These are phyloP conservation scores for Sphaerophoria rueppellii DNA, from an alignment of 2,888 invertebrate genomes.

Conservation along the genomic window DNA sequence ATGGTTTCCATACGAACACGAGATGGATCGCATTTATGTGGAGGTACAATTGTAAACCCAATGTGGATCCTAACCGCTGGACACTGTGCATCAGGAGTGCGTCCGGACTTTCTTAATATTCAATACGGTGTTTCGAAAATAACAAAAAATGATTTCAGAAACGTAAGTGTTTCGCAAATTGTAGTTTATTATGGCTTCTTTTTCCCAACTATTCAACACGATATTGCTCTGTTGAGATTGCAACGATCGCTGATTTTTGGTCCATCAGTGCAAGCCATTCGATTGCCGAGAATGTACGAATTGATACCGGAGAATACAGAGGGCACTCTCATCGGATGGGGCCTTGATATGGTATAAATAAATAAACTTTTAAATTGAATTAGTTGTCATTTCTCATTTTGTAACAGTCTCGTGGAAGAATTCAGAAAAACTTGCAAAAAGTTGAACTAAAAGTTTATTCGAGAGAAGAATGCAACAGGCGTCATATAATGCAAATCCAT, in stretches of 20 bases:
- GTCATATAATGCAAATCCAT: constrained; percentile 77
- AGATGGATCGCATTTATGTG: constrained; percentile 78
- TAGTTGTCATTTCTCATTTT: not conserved
- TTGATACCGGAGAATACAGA: constrained; percentile 72
- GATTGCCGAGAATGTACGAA: constrained; percentile 76
- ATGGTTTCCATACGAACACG: constrained; percentile 77
- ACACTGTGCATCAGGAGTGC: constrained; percentile 77
- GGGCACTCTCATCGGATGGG: constrained; percentile 80
- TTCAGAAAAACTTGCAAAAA: constrained; percentile 80
- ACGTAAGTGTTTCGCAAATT: constrained; percentile 75
- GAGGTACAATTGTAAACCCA: constrained; percentile 77
- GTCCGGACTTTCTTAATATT: constrained; percentile 76
- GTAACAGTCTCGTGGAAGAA: constrained; percentile 79
- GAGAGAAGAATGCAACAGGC: constrained; percentile 79
- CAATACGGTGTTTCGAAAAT: constrained; percentile 78
- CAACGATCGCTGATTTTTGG: constrained; percentile 69
- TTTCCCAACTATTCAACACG: constrained; percentile 75
- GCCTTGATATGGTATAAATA: constrained; percentile 77
- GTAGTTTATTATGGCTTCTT: constrained; percentile 77
- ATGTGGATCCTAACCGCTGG: constrained; percentile 80
- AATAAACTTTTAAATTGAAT: not conserved
- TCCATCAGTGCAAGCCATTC: constrained; percentile 75
- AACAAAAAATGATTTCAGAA: constrained; percentile 73
- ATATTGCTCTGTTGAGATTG: constrained; percentile 78
- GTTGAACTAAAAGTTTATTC: constrained; percentile 80